Conservation (phyloP, 2,797 vertebrate genomes). For the Melanotaenia maccullochi region DNA sequence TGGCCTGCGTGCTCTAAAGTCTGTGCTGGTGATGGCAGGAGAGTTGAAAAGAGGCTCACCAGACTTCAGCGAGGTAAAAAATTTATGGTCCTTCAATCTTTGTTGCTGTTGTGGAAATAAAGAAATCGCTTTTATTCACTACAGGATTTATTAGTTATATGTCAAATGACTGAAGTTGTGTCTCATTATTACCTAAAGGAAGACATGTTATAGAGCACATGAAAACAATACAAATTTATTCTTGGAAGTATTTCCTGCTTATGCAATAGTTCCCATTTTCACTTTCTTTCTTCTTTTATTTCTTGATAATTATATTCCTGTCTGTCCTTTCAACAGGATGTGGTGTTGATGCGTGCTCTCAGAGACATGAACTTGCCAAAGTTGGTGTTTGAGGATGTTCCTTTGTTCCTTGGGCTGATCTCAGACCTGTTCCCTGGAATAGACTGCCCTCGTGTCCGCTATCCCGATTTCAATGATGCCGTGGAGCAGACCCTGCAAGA, state of each 20-base stretch:
- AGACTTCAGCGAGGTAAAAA: slow-evolving; percentile 89
- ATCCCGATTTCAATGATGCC: slow-evolving; percentile 90
- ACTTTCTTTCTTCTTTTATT: not conserved
- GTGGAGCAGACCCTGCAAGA: slow-evolving; percentile 88
- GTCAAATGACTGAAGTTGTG: not conserved
- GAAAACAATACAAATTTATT: not conserved
- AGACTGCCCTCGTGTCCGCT: slow-evolving; percentile 92
- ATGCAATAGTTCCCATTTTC: not conserved
- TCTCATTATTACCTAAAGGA: not conserved
- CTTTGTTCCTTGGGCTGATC: slow-evolving; percentile 95
- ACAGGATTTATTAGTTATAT: not conserved
- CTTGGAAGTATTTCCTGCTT: not conserved
- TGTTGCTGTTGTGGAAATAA: slow-evolving; percentile 1
- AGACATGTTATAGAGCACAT: not conserved
- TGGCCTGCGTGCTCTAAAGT: slow-evolving; percentile 95
- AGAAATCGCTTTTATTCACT: not conserved
- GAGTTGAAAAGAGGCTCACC: slow-evolving; percentile 94
- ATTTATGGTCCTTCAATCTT: slow-evolving; percentile 5
- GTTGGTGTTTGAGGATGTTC: slow-evolving; percentile 96
- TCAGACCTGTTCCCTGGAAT: slow-evolving; percentile 95
- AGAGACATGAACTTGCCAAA: slow-evolving; percentile 98
- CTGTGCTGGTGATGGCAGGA: slow-evolving; percentile 96
- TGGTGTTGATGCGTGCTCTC: slow-evolving; percentile 95
- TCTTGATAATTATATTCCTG: not conserved
- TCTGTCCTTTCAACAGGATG: slow-evolving; percentile 82